Conservation (phyloP, 2,888 invertebrate species). For the Hirudinaria manillensis region DNA sequence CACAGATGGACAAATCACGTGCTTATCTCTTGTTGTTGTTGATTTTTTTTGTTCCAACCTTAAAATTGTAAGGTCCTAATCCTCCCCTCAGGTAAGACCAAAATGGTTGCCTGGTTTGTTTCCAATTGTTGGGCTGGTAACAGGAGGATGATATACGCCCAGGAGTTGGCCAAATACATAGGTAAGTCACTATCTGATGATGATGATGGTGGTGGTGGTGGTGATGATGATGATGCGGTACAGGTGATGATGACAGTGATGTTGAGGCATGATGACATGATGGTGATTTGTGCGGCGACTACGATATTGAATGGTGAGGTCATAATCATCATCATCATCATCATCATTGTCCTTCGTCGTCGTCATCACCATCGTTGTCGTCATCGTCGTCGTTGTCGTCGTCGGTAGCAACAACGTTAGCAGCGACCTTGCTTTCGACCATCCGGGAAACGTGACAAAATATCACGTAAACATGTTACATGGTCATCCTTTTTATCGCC, state of each 20-base stretch:
- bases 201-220: background rate
- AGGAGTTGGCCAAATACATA: conserved; percentile 75
- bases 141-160: conserved; percentile 77
- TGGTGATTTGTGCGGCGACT: background rate
- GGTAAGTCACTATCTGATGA: conserved; percentile 10
- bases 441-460: too few relatives aligned
- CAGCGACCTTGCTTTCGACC: too few relatives aligned
- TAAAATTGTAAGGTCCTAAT: too few relatives aligned
- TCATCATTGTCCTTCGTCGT: background rate
- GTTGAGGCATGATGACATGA: background rate
- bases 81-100: too few relatives aligned
- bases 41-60: too few relatives aligned
- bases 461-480: too few relatives aligned
- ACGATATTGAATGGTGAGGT: background rate
- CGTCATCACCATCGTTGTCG: background rate
- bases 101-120: conserved; percentile 93
- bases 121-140: conserved; percentile 92
- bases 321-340: background rate
- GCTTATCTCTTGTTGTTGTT: too few relatives aligned
- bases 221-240: background rate
- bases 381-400: background rate
- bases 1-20: too few relatives aligned
- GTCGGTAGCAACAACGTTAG: too few relatives aligned
- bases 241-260: conserved; percentile 12
- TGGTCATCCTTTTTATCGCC: too few relatives aligned